phyloP scores from a whole-genome alignment of 2,888 invertebrate genomes.

The Monochamus alternatus region DNA sequence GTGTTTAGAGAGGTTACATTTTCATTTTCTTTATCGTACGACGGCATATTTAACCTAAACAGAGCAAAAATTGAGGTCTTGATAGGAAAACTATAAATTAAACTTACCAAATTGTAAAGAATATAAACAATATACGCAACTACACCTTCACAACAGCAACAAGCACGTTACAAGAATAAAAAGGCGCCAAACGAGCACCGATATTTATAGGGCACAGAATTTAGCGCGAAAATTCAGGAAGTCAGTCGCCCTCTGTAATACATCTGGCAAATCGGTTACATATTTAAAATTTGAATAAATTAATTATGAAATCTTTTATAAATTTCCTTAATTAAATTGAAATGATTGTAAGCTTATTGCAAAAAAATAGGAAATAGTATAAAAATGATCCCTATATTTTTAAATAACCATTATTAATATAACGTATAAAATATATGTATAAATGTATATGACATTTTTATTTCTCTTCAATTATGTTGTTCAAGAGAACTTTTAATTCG shows the following conservation, averaged over 20 bases:
- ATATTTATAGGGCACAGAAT: constrained; percentile 8
- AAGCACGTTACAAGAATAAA: neutral
- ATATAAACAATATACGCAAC: neutral
- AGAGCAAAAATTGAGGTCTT: neutral
- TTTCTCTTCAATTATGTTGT: constrained; percentile 61
- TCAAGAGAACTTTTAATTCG: constrained; percentile 66
- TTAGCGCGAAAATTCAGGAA: constrained; percentile 11
- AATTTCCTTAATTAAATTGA: too few relatives aligned
- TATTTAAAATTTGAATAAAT: too few relatives aligned
- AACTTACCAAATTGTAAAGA: constrained; percentile 16
- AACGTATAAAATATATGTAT: neutral
- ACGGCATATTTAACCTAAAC: constrained; percentile 58
- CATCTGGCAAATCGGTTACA: too few relatives aligned
- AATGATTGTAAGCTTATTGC: too few relatives aligned
- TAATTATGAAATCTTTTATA: too few relatives aligned
- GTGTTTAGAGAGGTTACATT: constrained; percentile 46
- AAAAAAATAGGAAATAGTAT: too few relatives aligned
- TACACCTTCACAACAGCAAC: neutral
- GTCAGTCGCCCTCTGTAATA: too few relatives aligned
- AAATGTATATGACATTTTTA: constrained; percentile 3
- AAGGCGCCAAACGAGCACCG: neutral
- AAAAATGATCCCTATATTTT: too few relatives aligned
- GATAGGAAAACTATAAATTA: neutral
- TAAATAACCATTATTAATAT: too few relatives aligned
- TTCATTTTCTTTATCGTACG: constrained; percentile 62